Evolutionary conservation across 2,797 vertebrate species (phyloP).

Genomic region (Mus caroli): DNA sequence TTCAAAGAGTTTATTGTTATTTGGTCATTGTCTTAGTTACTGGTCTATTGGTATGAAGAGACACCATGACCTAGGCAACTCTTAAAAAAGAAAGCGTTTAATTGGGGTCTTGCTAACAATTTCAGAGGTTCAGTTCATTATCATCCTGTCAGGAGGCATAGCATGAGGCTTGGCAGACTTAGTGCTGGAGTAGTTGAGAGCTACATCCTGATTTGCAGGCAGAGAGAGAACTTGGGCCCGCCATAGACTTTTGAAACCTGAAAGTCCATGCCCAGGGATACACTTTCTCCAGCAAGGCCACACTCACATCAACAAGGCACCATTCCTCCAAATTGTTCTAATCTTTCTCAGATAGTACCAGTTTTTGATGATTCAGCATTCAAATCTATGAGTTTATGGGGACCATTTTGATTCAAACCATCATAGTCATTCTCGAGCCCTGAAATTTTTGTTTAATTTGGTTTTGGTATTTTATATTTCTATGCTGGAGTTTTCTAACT

Average conservation of each 20-base stretch:
- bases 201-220: not conserved
- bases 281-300: not conserved
- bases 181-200: not conserved
- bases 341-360: not conserved
- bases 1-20: not conserved
- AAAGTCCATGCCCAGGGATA: not conserved
- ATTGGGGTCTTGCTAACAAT: not conserved
- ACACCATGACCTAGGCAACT: not conserved
- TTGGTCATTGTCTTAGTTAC: not conserved
- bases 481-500: too few relatives aligned
- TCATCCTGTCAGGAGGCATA: not conserved
- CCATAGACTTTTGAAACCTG: too few relatives aligned
- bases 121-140: not conserved
- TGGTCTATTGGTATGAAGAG: not conserved
- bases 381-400: not conserved
- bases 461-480: too few relatives aligned
- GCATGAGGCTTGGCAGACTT: too few relatives aligned
- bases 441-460: not conserved
- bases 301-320: too few relatives aligned
- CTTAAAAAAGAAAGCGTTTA: not conserved
- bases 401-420: not conserved
- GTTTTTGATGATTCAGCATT: not conserved
- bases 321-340: not conserved
- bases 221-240: not conserved
- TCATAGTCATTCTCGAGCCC: not conserved